These are phyloP conservation scores for Julus scandinavius DNA, from an alignment of 2,888 invertebrate genomes.

Conservation along the genomic window DNA sequence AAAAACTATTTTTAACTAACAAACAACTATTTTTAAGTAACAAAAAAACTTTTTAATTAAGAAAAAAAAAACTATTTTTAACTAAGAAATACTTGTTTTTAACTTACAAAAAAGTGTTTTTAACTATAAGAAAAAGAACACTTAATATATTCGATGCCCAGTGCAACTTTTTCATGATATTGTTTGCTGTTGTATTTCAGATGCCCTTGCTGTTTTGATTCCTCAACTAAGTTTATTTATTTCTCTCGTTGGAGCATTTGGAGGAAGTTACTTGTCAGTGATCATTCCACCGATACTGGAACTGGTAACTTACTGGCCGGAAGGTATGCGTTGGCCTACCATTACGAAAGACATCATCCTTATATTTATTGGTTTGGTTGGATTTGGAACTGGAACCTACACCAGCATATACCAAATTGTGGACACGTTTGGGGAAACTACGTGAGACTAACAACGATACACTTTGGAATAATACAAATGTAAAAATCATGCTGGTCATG, in stretches of 20 bases:
- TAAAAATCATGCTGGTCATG: too few relatives aligned
- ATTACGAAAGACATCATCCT: slow-evolving; percentile 69
- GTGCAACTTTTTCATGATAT: too few relatives aligned
- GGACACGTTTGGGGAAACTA: slow-evolving; percentile 48
- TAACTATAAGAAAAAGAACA: background rate
- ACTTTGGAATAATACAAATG: too few relatives aligned
- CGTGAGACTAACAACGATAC: too few relatives aligned
- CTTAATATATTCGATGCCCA: background rate
- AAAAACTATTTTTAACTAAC: too few relatives aligned
- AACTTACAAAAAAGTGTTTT: too few relatives aligned
- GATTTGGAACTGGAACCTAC: slow-evolving; percentile 77
- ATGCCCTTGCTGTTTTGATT: slow-evolving; percentile 81
- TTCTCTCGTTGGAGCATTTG: slow-evolving; percentile 88
- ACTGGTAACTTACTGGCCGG: slow-evolving; percentile 84
- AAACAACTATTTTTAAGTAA: too few relatives aligned
- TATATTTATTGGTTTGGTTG: slow-evolving; percentile 80
- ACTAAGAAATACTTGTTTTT: too few relatives aligned
- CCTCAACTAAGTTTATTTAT: slow-evolving; percentile 88
- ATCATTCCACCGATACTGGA: slow-evolving; percentile 89
- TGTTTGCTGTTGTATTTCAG: slow-evolving; percentile 64
- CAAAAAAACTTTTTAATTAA: too few relatives aligned
- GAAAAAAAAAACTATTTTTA: too few relatives aligned
- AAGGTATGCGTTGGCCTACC: slow-evolving; percentile 64
- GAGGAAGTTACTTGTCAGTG: slow-evolving; percentile 85
- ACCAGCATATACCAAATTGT: slow-evolving; percentile 51